Evolutionary conservation across 2,113 vertebrate genomes (phyloP), one percentile per base, ranked within the genome.

Genomic region (Hassar affinis): DNA sequence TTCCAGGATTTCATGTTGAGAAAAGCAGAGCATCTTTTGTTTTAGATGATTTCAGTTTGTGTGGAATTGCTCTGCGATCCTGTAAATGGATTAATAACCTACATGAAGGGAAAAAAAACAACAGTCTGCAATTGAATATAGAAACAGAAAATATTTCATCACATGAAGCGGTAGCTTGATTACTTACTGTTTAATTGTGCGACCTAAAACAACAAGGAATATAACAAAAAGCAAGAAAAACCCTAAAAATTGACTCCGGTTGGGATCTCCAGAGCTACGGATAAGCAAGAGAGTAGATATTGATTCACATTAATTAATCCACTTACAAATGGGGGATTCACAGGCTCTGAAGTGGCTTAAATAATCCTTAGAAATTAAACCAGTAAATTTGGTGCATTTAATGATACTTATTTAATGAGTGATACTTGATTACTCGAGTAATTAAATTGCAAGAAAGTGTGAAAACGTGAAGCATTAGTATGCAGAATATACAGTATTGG

Each of bases 281-380:
- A 94, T 93, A 92, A 91, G 86, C 84, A 90, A 90, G 87, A 91
- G 88, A 89, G 86, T 92, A 88, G 91, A 92, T 93, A 93, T 94
- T 94, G 92, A 94, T 94, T 94, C 87, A 93, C 93, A 94, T 94
- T 91, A 94, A 94, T 95, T 93, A 94, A 94, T 95, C 93, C 91
- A 91, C 90, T 94, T 93, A 93, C 80, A 87, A 89, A 90, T 88
- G 69, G 89, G 88, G 85, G 92, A 92, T 93, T 93, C 93, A 88
- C 84, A 83, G 87, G 90, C 92, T 92, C 88, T 83, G 86, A 85
- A 88, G 89, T 87, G 89, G 92, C 87, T 94, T 94, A 93, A 94
- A 92, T 90, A 91, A 89, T 91, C 90, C 89, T 86, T 90, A 92
- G 90, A 93, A 93, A 95, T 94, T 92, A 93, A 93, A 93, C 90